Percentiles rank a stretch among this genome's conserved stretches.
These are phyloP conservation scores for Lycodopsis pacificus DNA, from an alignment of 2,797 vertebrate genomes.

Conservation along the genomic window DNA sequence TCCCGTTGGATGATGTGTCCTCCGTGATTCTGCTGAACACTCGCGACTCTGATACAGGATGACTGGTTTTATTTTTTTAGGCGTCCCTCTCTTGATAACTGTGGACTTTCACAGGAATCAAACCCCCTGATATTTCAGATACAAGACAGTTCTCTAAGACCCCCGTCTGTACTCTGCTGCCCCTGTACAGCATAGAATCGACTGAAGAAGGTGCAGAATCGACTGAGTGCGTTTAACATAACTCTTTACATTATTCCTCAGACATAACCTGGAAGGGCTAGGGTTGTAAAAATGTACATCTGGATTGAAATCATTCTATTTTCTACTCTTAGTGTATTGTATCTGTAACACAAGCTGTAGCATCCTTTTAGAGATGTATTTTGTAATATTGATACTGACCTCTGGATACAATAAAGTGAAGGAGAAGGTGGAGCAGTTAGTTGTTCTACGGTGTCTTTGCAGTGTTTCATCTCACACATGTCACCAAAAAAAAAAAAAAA, in stretches of 20 bases:
- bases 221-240: not conserved
- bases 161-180: not conserved
- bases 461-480: not conserved
- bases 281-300: slow-evolving; percentile 27
- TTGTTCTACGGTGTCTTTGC: not conserved
- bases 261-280: not conserved
- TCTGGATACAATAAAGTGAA: slow-evolving; percentile 43
- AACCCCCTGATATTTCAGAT: not conserved
- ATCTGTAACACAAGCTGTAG: slow-evolving; percentile 5
- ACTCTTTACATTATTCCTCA: not conserved
- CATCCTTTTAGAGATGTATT: slow-evolving; percentile 11
- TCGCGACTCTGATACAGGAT: not conserved
- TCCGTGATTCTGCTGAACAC: not conserved
- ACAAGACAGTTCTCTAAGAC: not conserved
- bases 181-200: not conserved
- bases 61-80: not conserved
- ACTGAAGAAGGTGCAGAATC: not conserved
- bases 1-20: not conserved
- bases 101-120: not conserved
- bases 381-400: slow-evolving; percentile 34
- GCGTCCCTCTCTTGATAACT: not conserved
- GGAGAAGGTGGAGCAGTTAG: not conserved
- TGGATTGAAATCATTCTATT: slow-evolving; percentile 7
- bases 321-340: slow-evolving; percentile 25
- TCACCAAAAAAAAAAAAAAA: too few species aligned